phyloP scores from a whole-genome alignment of 2,113 vertebrate genomes.

The Anarrhichthys ocellatus region DNA sequence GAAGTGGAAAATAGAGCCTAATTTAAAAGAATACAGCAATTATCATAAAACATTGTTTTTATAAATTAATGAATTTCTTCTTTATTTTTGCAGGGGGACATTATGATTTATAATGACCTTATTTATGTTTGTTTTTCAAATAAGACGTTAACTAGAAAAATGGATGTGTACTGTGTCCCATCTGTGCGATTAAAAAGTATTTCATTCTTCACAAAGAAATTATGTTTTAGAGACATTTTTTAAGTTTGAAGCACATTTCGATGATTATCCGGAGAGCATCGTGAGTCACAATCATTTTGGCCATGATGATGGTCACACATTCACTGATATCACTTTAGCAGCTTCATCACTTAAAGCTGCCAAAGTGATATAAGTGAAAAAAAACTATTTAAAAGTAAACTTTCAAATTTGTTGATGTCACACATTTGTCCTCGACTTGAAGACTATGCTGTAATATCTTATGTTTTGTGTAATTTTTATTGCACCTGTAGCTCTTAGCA shows the following conservation, averaged over 20 bases:
- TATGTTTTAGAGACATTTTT: too few relatives aligned
- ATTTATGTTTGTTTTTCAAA: background rate
- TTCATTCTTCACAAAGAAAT: too few relatives aligned
- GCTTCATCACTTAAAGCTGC: too few relatives aligned
- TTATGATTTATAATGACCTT: background rate
- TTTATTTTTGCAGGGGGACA: background rate
- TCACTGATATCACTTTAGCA: too few relatives aligned
- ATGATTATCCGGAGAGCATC: background rate
- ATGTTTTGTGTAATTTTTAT: conserved; percentile 14
- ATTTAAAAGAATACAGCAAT: background rate
- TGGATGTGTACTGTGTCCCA: background rate
- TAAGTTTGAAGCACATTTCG: background rate
- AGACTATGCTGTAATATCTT: background rate
- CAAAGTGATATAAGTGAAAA: too few relatives aligned
- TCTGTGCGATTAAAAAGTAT: too few relatives aligned
- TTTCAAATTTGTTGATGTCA: background rate
- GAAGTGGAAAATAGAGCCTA: background rate
- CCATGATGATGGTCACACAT: background rate
- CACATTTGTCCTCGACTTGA: background rate
- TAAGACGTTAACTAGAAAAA: background rate
- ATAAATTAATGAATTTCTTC: background rate
- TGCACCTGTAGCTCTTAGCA: conserved; percentile 22
- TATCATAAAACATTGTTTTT: background rate
- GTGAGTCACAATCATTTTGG: background rate
- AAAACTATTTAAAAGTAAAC: too few relatives aligned